phyloP scores from a whole-genome alignment of 2,797 vertebrate genomes.

The Varecia variegata region DNA sequence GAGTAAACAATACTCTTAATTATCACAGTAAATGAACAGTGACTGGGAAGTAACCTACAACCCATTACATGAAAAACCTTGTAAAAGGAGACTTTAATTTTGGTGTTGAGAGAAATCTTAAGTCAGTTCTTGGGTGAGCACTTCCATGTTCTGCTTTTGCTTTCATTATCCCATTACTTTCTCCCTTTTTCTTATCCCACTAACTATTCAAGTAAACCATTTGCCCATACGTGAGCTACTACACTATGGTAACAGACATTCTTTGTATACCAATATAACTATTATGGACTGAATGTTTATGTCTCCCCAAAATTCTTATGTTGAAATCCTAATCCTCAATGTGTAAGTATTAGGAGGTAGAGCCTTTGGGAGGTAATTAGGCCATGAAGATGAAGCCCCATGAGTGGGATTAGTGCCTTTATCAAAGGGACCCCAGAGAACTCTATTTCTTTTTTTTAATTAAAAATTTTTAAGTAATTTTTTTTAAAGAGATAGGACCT shows the following conservation, averaged over 20 bases:
- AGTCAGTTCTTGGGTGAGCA: not conserved
- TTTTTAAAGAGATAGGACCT: not conserved
- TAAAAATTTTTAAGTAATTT: not conserved
- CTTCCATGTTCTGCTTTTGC: not conserved
- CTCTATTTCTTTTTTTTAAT: not conserved
- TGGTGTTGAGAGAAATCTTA: not conserved
- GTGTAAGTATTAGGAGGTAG: not conserved
- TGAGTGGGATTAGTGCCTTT: not conserved
- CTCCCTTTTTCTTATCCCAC: not conserved
- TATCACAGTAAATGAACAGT: not conserved
- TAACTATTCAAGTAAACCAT: not conserved
- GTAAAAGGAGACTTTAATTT: not conserved
- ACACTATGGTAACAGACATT: not conserved
- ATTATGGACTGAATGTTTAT: not conserved
- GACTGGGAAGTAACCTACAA: not conserved
- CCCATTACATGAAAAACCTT: not conserved
- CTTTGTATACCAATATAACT: not conserved
- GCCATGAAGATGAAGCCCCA: not conserved
- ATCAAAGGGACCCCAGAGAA: not conserved
- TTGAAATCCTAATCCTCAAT: not conserved
- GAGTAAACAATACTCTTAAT: not conserved
- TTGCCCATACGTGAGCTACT: not conserved
- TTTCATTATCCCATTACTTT: not conserved
- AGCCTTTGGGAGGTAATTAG: not conserved
- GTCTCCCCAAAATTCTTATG: not conserved